Percentiles rank a stretch among this genome's conserved stretches.
phyloP scores from a whole-genome alignment of 2,113 vertebrate genomes.

The Saguinus midas region DNA sequence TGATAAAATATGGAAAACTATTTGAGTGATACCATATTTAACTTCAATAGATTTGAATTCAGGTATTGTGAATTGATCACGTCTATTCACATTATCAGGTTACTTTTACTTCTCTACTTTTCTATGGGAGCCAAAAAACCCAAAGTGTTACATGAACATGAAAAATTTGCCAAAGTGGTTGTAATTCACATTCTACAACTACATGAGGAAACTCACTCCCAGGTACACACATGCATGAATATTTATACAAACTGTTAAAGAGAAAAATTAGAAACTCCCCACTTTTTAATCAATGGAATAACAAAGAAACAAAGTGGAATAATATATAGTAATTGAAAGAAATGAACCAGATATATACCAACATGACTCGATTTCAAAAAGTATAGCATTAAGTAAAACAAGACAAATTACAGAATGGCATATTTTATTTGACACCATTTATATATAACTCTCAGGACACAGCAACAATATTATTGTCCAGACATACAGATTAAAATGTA shows the following conservation, averaged over 20 bases:
- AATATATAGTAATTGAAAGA: not conserved
- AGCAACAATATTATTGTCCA: not conserved
- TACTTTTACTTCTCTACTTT: not conserved
- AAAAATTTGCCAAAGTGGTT: not conserved
- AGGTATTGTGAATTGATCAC: not conserved
- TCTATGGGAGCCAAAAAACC: not conserved
- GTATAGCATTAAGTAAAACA: not conserved
- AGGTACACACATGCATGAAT: not conserved
- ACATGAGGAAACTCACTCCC: not conserved
- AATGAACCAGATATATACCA: not conserved
- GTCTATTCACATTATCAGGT: not conserved
- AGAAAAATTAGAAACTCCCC: not conserved
- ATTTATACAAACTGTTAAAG: not conserved
- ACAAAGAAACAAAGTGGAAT: not conserved
- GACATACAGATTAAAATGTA: not conserved
- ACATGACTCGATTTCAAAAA: not conserved
- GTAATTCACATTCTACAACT: not conserved
- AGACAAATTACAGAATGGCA: not conserved
- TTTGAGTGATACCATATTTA: not conserved
- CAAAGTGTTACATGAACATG: not conserved
- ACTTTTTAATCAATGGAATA: not conserved
- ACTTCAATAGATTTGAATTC: not conserved
- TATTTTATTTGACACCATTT: not conserved
- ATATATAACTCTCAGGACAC: not conserved
- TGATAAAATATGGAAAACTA: not conserved